These are phyloP conservation scores for Nannoperca obscura DNA, from an alignment of 2,797 vertebrate genomes.

Conservation along the genomic window DNA sequence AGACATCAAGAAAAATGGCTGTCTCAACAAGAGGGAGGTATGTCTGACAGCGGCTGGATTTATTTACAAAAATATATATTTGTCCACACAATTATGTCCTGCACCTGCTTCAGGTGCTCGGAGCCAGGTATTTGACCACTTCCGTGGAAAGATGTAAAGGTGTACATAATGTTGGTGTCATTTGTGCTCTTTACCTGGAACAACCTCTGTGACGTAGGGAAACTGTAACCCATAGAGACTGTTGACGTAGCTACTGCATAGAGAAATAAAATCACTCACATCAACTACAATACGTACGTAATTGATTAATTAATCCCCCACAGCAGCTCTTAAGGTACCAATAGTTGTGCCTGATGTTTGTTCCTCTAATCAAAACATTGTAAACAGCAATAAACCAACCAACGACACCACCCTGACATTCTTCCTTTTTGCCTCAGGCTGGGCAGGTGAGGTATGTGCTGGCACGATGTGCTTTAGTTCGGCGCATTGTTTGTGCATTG, in stretches of 20 bases:
- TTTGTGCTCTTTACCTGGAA: neutral
- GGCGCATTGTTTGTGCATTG: neutral
- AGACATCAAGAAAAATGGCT: constrained; percentile 54
- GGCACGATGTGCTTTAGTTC: neutral
- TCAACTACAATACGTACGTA: no score
- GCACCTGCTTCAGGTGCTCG: neutral
- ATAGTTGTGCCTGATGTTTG: neutral
- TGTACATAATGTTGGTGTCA: neutral
- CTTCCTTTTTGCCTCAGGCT: constrained; percentile 21
- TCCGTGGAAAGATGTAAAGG: neutral
- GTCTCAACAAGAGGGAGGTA: constrained; percentile 66
- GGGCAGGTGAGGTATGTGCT: neutral
- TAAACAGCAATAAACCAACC: neutral
- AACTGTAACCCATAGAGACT: neutral
- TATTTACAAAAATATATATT: neutral
- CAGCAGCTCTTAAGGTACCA: neutral
- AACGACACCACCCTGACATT: constrained; percentile 50
- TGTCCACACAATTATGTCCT: neutral
- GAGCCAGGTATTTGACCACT: neutral
- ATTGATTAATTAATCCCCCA: neutral
- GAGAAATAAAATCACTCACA: neutral
- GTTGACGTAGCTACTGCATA: neutral
- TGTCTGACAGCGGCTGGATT: constrained; percentile 4
- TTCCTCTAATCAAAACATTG: neutral
- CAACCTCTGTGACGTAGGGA: constrained; percentile 31